These are phyloP conservation scores for Rattus rattus DNA, from an alignment of 2,113 vertebrate genomes.

Conservation along the genomic window DNA sequence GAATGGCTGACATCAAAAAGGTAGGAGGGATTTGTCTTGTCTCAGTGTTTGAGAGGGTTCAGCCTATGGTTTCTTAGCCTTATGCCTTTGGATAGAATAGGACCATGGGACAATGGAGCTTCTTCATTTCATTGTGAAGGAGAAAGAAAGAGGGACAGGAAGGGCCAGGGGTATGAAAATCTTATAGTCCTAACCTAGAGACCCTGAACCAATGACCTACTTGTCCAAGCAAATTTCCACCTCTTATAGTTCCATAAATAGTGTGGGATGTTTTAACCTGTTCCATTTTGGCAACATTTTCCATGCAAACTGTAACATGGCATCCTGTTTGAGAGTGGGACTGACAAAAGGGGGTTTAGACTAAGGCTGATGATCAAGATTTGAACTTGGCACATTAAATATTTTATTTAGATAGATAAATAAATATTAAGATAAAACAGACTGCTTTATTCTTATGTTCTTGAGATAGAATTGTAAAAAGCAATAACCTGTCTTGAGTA, in stretches of 20 bases:
- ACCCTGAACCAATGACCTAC: neutral
- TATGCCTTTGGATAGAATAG: neutral
- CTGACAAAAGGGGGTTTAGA: neutral
- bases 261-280: neutral
- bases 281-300: neutral
- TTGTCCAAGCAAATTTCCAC: neutral
- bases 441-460: conserved; percentile 82
- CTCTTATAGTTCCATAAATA: neutral
- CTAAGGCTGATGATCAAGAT: conserved; percentile 62
- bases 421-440: conserved; percentile 71
- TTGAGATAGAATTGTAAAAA: conserved; percentile 84
- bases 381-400: conserved; percentile 71
- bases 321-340: neutral
- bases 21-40: neutral
- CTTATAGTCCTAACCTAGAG: no score
- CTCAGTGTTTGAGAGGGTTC: neutral
- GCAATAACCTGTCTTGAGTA: conserved; percentile 81
- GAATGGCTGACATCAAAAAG: neutral
- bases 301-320: neutral
- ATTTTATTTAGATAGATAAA: neutral
- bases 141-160: neutral
- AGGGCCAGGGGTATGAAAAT: neutral
- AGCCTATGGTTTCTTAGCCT: neutral
- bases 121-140: neutral
- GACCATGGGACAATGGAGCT: no score